phyloP scores from a whole-genome alignment of 2,888 invertebrate species.

The Lithosia quadra region DNA sequence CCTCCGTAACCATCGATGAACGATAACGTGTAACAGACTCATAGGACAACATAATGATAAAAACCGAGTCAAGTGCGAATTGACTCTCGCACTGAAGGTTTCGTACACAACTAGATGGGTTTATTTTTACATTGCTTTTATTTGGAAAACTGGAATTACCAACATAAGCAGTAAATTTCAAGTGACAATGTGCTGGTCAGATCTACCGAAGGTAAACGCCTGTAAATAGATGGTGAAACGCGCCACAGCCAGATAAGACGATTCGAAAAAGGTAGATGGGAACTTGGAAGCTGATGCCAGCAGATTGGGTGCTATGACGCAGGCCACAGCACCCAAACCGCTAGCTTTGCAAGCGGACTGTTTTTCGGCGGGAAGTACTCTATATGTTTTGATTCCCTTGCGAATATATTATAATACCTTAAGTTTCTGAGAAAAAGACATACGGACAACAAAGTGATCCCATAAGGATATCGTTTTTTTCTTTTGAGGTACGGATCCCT shows the following conservation, averaged over 20 bases:
- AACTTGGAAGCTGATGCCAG: too few relatives aligned
- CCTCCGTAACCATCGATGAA: slow-evolving; percentile 27
- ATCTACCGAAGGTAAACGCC: too few relatives aligned
- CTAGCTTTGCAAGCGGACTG: too few relatives aligned
- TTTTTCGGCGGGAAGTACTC: too few relatives aligned
- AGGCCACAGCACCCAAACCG: too few relatives aligned
- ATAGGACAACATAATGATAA: slow-evolving; percentile 24
- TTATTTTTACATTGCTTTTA: background rate
- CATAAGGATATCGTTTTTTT: background rate
- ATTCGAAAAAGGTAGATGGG: background rate
- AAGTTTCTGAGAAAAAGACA: background rate
- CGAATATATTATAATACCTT: background rate
- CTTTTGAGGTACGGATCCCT: background rate
- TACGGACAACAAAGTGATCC: background rate
- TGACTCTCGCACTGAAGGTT: background rate
- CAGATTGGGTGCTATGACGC: too few relatives aligned
- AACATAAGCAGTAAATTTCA: too few relatives aligned
- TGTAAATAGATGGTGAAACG: background rate
- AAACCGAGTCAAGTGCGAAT: slow-evolving; percentile 17
- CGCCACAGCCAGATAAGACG: background rate
- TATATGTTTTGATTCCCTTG: too few relatives aligned
- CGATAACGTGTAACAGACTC: slow-evolving; percentile 33
- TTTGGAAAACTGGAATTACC: too few relatives aligned
- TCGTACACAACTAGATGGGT: background rate
- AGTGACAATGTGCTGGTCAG: too few relatives aligned